phyloP scores from a whole-genome alignment of 2,888 invertebrate genomes.

The Plagodis pulveraria region DNA sequence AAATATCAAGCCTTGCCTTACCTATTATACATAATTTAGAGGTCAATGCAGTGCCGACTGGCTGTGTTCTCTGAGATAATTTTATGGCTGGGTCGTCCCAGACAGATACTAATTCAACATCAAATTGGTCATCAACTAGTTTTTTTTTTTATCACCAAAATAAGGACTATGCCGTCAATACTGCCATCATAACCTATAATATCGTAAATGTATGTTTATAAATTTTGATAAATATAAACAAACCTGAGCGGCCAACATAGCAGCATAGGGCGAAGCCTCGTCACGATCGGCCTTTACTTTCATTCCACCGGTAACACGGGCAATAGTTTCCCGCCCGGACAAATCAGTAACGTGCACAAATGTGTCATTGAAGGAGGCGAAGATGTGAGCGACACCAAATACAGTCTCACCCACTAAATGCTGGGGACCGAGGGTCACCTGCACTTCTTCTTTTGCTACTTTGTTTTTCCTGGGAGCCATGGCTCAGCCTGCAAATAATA shows the following conservation, averaged over 20 bases:
- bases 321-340: constrained; percentile 97
- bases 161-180: background rate
- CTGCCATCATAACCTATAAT: constrained; percentile 54
- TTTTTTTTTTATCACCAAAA: background rate
- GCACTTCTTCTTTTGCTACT: constrained; percentile 98
- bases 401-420: constrained; percentile 98
- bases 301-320: constrained; percentile 99
- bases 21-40: no score
- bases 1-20: no score
- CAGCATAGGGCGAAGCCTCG: constrained; percentile 99
- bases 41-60: no score
- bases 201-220: background rate
- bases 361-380: constrained; percentile 99
- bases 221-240: constrained; percentile 32
- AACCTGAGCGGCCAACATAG: constrained; percentile 99
- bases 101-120: no score
- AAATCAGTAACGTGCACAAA: constrained; percentile 99
- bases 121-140: background rate
- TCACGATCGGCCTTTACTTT: constrained; percentile 99
- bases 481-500: constrained; percentile 78
- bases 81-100: no score
- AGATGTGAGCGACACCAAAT: constrained; percentile 99
- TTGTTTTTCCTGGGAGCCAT: constrained; percentile 99
- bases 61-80: no score
- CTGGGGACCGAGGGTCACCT: constrained; percentile 97